Conservation (phyloP, 2,888 invertebrate genomes). For the Drosophila flavopinicola region DNA sequence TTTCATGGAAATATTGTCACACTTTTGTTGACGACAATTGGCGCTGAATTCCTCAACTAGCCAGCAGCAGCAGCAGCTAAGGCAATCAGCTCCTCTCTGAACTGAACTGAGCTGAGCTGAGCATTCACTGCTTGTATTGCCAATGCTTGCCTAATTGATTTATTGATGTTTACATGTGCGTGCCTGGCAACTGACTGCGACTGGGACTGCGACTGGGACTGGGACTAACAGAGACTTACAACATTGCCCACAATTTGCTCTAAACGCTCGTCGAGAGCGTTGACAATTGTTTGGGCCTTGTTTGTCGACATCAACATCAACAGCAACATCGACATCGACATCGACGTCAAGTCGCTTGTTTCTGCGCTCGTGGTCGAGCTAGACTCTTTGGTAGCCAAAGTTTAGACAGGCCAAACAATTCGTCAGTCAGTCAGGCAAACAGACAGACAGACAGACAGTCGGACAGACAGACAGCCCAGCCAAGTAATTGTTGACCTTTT, state of each 20-base stretch:
- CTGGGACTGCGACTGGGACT: slow-evolving; percentile 8
- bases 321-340: slow-evolving; percentile 37
- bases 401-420: slow-evolving; percentile 79
- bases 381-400: slow-evolving; percentile 81
- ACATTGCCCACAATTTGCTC: slow-evolving; percentile 78
- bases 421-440: slow-evolving; percentile 62
- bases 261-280: slow-evolving; percentile 76
- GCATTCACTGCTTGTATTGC: slow-evolving; percentile 69
- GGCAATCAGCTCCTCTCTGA: slow-evolving; percentile 25
- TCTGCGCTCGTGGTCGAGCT: slow-evolving; percentile 64
- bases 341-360: slow-evolving; percentile 19
- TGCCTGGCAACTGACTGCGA: slow-evolving; percentile 60
- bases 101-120: slow-evolving; percentile 11
- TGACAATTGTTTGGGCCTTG: slow-evolving; percentile 79
- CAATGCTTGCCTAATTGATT: slow-evolving; percentile 83
- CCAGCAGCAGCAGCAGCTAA: neutral
- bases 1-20: slow-evolving; percentile 78
- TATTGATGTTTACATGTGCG: slow-evolving; percentile 84
- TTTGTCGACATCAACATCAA: slow-evolving; percentile 63
- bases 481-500: slow-evolving; percentile 81
- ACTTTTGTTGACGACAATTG: slow-evolving; percentile 72
- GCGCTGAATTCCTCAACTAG: slow-evolving; percentile 70
- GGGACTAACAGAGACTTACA: slow-evolving; percentile 56
- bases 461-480: no score
- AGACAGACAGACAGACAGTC: slow-evolving; percentile 8